These are phyloP conservation scores for Rhopilema esculentum DNA, from an alignment of 30 jellyfish, hydroid and myxozoan species.

Conservation along the genomic window DNA sequence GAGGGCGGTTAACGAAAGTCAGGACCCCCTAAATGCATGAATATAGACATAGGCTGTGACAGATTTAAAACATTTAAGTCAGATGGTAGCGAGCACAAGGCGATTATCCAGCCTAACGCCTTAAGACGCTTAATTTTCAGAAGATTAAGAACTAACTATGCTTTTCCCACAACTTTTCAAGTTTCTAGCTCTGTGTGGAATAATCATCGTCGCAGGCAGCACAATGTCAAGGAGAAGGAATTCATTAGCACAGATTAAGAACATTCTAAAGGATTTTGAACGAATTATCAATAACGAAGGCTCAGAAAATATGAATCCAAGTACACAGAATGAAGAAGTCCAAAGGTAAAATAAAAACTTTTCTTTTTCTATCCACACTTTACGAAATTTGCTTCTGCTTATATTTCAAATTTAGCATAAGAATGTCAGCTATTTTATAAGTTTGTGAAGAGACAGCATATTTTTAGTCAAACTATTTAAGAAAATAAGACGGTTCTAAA, in stretches of 20 bases:
- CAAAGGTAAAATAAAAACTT: not conserved
- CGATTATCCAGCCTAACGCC: not conserved
- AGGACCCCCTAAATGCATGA: constrained; percentile 13
- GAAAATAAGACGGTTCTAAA: too few species aligned
- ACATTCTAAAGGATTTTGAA: constrained; percentile 34
- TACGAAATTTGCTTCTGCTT: too few species aligned
- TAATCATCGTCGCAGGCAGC: constrained; percentile 27
- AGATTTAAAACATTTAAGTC: not conserved
- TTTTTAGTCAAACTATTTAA: too few species aligned
- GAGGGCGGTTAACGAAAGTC: not conserved
- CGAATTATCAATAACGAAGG: constrained; percentile 5
- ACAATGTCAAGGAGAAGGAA: constrained; percentile 18
- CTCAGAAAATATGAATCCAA: not conserved
- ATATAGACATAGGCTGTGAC: not conserved
- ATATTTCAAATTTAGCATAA: too few species aligned
- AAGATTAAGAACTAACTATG: constrained; percentile 26
- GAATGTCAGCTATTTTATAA: too few species aligned
- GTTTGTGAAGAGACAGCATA: too few species aligned
- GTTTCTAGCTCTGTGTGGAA: constrained; percentile 19
- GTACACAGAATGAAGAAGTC: not conserved
- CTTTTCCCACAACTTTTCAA: constrained; percentile 28
- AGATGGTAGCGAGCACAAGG: not conserved
- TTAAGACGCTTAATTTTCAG: constrained; percentile 14
- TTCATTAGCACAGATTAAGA: constrained; percentile 13
- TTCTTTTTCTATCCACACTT: not conserved